These are phyloP conservation scores for Keiferia lycopersicella DNA, from an alignment of 2,888 invertebrate species.

Conservation along the genomic window DNA sequence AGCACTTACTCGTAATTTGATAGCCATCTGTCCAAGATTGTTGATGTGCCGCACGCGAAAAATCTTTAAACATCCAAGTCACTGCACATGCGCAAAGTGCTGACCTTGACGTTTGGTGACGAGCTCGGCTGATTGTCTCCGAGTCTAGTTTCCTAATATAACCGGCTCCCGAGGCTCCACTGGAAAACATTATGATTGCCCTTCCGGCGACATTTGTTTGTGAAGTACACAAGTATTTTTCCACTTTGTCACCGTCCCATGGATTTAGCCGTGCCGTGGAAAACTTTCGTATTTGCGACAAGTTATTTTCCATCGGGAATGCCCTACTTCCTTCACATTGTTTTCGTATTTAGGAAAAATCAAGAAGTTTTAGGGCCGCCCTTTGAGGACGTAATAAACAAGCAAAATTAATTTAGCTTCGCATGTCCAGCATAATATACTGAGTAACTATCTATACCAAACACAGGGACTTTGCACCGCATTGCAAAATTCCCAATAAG, in stretches of 20 bases:
- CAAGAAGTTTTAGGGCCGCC: too few species aligned
- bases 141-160: constrained; percentile 24
- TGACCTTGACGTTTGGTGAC: constrained; percentile 68
- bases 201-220: neutral
- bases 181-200: constrained; percentile 12
- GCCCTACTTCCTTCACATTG: neutral
- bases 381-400: neutral
- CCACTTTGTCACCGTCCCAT: neutral
- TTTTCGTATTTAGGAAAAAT: neutral
- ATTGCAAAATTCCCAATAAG: constrained; percentile 8
- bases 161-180: neutral
- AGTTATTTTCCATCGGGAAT: neutral
- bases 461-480: neutral
- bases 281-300: neutral
- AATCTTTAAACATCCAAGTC: constrained; percentile 61
- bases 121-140: constrained; percentile 36
- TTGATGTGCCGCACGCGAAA: constrained; percentile 50
- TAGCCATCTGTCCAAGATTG: constrained; percentile 35
- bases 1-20: constrained; percentile 13
- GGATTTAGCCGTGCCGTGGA: neutral
- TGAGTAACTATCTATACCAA: neutral
- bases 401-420: neutral
- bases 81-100: constrained; percentile 68
- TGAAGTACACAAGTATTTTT: neutral
- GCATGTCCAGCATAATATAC: neutral